Evolutionary conservation across 2,113 vertebrate genomes (phyloP).

Genomic region (Alexandromys fortis): DNA sequence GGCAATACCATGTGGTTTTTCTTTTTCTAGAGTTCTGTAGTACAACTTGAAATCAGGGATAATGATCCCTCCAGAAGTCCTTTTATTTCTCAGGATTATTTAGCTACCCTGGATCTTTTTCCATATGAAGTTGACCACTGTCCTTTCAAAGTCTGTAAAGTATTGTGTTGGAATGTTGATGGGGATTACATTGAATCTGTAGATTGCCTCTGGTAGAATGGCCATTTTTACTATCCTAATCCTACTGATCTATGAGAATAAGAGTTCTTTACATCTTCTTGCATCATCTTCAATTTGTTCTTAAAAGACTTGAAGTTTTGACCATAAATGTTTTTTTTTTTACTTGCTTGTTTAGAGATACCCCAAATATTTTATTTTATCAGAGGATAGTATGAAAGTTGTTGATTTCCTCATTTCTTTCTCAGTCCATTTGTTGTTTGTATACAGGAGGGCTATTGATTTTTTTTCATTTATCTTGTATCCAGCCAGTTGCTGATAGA

Average conservation of each 20-base stretch:
- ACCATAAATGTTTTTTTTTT: background rate
- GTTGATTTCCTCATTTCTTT: background rate
- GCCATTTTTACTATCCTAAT: background rate
- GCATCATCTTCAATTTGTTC: background rate
- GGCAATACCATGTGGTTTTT: background rate
- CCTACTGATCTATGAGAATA: background rate
- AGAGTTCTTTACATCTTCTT: background rate
- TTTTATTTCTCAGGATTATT: background rate
- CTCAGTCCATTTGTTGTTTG: background rate
- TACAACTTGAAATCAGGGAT: background rate
- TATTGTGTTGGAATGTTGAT: background rate
- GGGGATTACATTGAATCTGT: background rate
- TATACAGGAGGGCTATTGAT: background rate
- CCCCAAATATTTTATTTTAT: background rate
- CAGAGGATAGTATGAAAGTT: background rate
- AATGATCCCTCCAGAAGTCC: background rate
- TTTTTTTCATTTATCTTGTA: background rate
- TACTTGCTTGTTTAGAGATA: background rate
- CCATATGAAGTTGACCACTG: background rate
- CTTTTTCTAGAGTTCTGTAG: background rate
- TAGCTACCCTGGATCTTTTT: background rate
- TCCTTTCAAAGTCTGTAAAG: background rate
- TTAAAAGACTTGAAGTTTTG: background rate
- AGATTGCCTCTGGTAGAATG: background rate
- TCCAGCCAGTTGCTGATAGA: background rate